A percentile compares a stretch with the other conserved stretches of the same genome.
phyloP scores from a whole-genome alignment of 2,113 vertebrate genomes.

The Alligator mississippiensis region DNA sequence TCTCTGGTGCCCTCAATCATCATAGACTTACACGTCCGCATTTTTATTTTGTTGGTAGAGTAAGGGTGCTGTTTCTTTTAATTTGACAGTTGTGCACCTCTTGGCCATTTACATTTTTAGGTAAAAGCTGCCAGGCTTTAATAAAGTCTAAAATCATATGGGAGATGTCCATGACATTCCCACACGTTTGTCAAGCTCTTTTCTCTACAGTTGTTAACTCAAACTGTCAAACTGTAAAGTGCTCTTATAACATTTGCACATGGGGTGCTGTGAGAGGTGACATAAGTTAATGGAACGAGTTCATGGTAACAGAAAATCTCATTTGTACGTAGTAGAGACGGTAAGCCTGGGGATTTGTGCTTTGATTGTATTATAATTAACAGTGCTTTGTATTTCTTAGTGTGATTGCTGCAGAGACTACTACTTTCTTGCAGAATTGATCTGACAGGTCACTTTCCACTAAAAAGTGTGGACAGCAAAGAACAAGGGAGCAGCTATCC shows the following conservation, averaged over 20 bases:
- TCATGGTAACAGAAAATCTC: slow-evolving; percentile 58
- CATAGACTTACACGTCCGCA: not conserved
- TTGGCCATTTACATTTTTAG: slow-evolving; percentile 32
- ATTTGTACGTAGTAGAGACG: slow-evolving; percentile 38
- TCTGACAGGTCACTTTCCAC: slow-evolving; percentile 40
- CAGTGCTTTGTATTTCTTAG: slow-evolving; percentile 40
- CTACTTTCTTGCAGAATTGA: not conserved
- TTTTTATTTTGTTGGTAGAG: not conserved
- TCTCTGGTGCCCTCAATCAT: not conserved
- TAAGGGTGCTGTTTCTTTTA: not conserved
- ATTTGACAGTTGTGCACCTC: slow-evolving; percentile 5
- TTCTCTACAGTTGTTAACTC: slow-evolving; percentile 41
- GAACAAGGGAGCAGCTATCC: not conserved
- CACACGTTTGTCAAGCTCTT: not conserved
- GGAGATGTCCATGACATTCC: slow-evolving; percentile 3
- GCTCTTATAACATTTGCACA: slow-evolving; percentile 33
- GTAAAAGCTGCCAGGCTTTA: slow-evolving; percentile 47
- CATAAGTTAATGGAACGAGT: slow-evolving; percentile 61
- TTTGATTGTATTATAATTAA: slow-evolving; percentile 71
- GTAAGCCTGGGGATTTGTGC: slow-evolving; percentile 31
- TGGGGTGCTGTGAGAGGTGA: slow-evolving; percentile 47
- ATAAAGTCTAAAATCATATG: slow-evolving; percentile 24
- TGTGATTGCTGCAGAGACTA: slow-evolving; percentile 40
- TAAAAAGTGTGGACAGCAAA: slow-evolving; percentile 47
- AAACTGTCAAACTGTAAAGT: slow-evolving; percentile 66